Percentiles rank a stretch among this genome's conserved stretches.
Evolutionary conservation across 2,888 invertebrate genomes (phyloP).

Genomic region (Amphimallon solstitiale): DNA sequence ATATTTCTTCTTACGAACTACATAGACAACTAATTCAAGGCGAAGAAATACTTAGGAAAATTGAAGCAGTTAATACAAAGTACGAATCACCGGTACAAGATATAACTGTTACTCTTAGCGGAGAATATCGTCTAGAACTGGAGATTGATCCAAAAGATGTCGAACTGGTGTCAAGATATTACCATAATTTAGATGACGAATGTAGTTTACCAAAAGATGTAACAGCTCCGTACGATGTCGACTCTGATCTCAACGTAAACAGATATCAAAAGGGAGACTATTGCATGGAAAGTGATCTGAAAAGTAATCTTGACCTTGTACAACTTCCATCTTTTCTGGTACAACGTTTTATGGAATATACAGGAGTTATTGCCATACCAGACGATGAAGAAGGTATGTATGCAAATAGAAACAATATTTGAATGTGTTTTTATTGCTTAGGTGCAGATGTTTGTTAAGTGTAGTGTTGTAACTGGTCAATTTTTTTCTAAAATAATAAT

Average conservation of each 20-base stretch:
- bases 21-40: constrained; percentile 74
- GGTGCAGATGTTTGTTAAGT: too few relatives aligned
- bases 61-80: constrained; percentile 71
- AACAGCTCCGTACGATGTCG: constrained; percentile 42
- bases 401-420: neutral
- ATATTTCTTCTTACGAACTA: too few relatives aligned
- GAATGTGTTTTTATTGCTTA: too few relatives aligned
- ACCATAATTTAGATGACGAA: constrained; percentile 6
- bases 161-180: constrained; percentile 32
- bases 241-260: constrained; percentile 42
- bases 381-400: constrained; percentile 17
- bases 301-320: constrained; percentile 35
- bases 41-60: constrained; percentile 67
- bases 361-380: neutral
- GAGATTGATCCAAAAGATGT: constrained; percentile 28
- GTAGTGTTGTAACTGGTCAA: too few relatives aligned
- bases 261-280: constrained; percentile 50
- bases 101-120: constrained; percentile 52
- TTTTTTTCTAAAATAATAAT: too few relatives aligned
- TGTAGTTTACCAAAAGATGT: constrained; percentile 39
- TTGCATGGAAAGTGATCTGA: constrained; percentile 45
- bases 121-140: constrained; percentile 51
- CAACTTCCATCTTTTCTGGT: constrained; percentile 46
- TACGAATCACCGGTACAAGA: constrained; percentile 69
- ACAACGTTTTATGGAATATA: constrained; percentile 7